phyloP scores from a whole-genome alignment of 2,113 vertebrate species.

The Marcusenius ussheri region DNA sequence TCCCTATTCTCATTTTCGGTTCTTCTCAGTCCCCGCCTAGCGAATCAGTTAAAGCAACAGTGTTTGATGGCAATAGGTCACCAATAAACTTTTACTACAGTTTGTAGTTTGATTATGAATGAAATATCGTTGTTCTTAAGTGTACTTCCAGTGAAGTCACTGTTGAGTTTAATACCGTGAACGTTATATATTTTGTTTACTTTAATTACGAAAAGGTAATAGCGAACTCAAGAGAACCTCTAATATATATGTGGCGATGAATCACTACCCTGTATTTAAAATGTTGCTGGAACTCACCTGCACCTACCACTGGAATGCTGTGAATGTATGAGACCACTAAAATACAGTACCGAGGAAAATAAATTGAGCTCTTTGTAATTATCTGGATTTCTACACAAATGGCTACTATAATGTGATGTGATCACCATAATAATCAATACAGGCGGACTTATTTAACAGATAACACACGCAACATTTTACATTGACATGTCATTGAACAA shows the following conservation, averaged over 20 bases:
- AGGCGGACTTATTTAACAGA: neutral
- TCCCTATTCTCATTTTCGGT: constrained; percentile 20
- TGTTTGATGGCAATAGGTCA: neutral
- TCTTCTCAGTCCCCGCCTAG: constrained; percentile 14
- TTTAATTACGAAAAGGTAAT: neutral
- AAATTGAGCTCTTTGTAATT: neutral
- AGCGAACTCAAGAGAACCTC: neutral
- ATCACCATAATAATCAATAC: neutral
- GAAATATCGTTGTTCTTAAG: neutral
- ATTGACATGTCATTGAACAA: neutral
- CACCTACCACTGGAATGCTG: neutral
- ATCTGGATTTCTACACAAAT: neutral
- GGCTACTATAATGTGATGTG: neutral
- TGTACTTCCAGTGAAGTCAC: neutral
- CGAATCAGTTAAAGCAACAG: constrained; percentile 37
- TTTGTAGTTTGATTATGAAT: neutral
- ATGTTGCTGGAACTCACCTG: neutral
- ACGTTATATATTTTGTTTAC: neutral
- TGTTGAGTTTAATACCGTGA: neutral
- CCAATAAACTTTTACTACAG: neutral
- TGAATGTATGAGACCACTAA: neutral
- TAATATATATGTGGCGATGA: neutral
- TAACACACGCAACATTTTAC: neutral
- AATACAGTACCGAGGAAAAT: neutral
- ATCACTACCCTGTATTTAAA: neutral